Percentiles rank a stretch among this genome's conserved stretches.
Conservation (phyloP, 2,888 invertebrate genomes). For the Taenaris catops region DNA sequence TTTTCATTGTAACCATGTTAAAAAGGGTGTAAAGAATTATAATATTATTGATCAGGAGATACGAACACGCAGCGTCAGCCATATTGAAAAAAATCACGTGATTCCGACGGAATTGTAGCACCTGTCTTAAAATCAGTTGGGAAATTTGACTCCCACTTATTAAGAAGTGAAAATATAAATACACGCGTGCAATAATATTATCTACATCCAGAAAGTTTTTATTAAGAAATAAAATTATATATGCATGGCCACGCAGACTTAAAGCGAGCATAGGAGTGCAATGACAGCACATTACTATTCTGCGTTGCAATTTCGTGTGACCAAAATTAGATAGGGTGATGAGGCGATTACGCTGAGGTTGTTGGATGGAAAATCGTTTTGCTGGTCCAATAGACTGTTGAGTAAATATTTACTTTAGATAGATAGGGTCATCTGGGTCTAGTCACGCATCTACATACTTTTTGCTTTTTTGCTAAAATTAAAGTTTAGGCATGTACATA, state of each 20-base stretch:
- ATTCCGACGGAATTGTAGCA: neutral
- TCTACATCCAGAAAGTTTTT: constrained; percentile 1
- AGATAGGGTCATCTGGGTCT: too few relatives aligned
- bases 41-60: too few relatives aligned
- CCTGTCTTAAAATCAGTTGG: neutral
- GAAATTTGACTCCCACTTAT: neutral
- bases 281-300: neutral
- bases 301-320: constrained; percentile 7
- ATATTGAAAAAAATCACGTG: too few relatives aligned
- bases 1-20: too few relatives aligned
- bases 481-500: too few relatives aligned
- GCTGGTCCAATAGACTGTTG: neutral
- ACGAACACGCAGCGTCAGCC: too few relatives aligned
- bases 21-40: too few relatives aligned
- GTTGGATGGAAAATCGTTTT: neutral
- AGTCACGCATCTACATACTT: too few relatives aligned
- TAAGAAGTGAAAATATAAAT: neutral
- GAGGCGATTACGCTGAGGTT: constrained; percentile 7
- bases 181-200: neutral
- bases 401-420: too few relatives aligned
- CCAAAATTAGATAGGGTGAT: constrained; percentile 10
- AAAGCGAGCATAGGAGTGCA: neutral
- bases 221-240: too few relatives aligned
- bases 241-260: neutral
- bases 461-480: too few relatives aligned